Base-by-base conservation (phyloP, 1,140 invertebrate species). In the Sweltsa coloradensis region DNA sequence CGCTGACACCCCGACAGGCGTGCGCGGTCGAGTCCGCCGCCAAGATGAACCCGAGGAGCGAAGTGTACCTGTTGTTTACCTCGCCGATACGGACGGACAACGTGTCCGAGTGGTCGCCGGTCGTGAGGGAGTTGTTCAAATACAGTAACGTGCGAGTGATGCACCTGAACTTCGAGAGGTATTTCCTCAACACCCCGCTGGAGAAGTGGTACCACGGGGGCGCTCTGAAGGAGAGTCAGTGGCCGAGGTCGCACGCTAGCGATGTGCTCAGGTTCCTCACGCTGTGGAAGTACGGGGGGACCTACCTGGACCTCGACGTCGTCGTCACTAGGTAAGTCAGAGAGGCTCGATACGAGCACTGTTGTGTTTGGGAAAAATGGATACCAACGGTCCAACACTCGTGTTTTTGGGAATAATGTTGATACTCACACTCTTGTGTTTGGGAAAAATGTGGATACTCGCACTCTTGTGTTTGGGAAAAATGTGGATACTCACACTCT, bases 241-340 rank as follows among this genome's bases (percentile, higher is more conserved):
- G n/a, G 31, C 47, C 47, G 34, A 51, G 71, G 47, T 72, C 75
- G 52, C 71, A 85, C 63, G 71, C 79, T 51, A 75, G 73, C 14
- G 81, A 85, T 56, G 69, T 83, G 14, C 55, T 86, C 23, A 69
- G 83, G 49, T 86, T 78, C n/a, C 54, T 85, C 9, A 78, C 80
- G 0, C 60, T 88, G 0, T 85, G 78, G 70, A 85, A 84, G 57
- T 85, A 73, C 47, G 81, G 83, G 23, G 85, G 85, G 1, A 77
- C 83, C 29, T 87, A 87, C 60, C 58, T 88, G 31, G 85, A 89
- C 52, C 60, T 85, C 45, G 85, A 89, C 56, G 74, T 86, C 1
- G 73, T 89, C 5, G 69, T 85, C 2, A 71, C 73, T 5, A 78
- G 47, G 29, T 52, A 48, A 11, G 45, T 18, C 16, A n/a, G n/a